Evolutionary conservation across 2,113 vertebrate species (phyloP), one percentile per base, ranked within the genome.

Genomic region (Leptobrachium ailaonicum): DNA sequence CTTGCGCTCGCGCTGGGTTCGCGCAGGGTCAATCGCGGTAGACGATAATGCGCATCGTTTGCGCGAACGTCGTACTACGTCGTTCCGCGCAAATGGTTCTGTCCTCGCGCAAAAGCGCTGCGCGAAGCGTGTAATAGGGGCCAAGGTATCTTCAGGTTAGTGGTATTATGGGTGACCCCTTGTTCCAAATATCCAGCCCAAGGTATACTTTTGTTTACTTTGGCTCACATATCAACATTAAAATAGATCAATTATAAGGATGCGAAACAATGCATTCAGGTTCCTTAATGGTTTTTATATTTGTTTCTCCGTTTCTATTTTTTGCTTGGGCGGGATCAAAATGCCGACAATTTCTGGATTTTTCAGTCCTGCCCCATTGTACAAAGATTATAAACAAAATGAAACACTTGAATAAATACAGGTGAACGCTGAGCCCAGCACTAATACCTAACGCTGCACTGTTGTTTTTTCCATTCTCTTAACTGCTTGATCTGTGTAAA

Each of bases 271-370:
- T 77, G n/a, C 44, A 41, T 50, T 14, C 45, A 53, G 8, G 47
- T 50, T 50, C 47, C 47, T 8, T 50, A 50, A 50, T 50, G 47
- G 4, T 11, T 68, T 68, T 68, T 44, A 11, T 32, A 1, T 44
- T 80, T 80, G 41, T 73, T 47, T 67, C n/a, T 42, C 43, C 64
- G 2, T 66, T 80, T 41, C 71, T 67, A 80, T 80, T 80, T 80
- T 32, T 69, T 69, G 5, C 13, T 20, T 73, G 4, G 47, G n/a
- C 41, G 67, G 70, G 64, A 75, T 75, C 45, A 75, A 73, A 73
- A 60, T 58, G 13, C 42, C n/a, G 44, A 14, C 13, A 58, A 43
- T 62, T 69, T 74, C 47, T 12, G 45, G 40, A 44, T 66, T 42
- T 60, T 64, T 73, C 78, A 73, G 13, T 45, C 43, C 47, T 45